phyloP scores from a whole-genome alignment of 2,113 vertebrate species.

The Xenotilapia caudafasciata region DNA sequence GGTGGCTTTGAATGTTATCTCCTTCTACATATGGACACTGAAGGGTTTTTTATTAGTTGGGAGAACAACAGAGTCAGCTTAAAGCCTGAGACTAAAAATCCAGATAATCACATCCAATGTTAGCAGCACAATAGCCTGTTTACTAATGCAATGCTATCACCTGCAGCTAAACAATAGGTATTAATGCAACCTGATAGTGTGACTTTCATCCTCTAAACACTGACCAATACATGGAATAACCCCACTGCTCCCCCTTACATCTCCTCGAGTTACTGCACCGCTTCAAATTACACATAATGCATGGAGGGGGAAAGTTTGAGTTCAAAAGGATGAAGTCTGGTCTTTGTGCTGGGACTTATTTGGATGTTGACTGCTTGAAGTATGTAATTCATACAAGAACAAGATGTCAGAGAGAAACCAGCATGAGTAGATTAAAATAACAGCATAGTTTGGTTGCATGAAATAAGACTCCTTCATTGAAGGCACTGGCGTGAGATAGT shows the following conservation, averaged over 20 bases:
- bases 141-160: neutral
- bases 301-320: neutral
- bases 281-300: neutral
- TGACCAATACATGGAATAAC: constrained; percentile 17
- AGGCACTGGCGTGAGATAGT: neutral
- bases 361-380: neutral
- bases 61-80: neutral
- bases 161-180: constrained; percentile 9
- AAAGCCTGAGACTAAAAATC: neutral
- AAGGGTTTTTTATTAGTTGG: neutral
- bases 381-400: neutral
- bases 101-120: neutral
- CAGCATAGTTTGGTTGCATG: neutral
- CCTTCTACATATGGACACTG: neutral
- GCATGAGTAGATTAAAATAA: neutral
- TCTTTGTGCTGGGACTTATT: neutral
- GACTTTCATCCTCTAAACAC: constrained; percentile 20
- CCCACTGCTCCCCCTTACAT: neutral
- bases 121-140: constrained; percentile 19
- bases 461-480: neutral
- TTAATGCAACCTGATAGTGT: constrained; percentile 28
- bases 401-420: neutral
- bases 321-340: neutral
- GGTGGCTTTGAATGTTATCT: neutral
- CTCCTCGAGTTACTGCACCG: constrained; percentile 14